Evolutionary conservation across 1,140 invertebrate species (phyloP), one percentile per base, ranked within the genome.

Genomic region (Drosophila funebris): DNA sequence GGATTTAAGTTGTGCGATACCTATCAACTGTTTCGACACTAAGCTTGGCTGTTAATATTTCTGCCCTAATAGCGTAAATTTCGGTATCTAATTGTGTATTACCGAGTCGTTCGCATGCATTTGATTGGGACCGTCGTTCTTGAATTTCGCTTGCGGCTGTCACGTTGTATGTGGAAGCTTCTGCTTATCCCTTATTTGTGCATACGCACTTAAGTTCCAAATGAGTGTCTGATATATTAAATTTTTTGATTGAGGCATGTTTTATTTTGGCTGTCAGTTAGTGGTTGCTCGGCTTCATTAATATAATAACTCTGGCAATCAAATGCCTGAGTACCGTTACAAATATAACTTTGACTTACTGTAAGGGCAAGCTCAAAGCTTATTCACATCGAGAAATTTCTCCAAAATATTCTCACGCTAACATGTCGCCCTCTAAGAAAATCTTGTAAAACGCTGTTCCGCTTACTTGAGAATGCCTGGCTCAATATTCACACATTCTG

Each of bases 41-140:
- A 36, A 57, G n/a, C 54, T 50, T 57, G 57, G 41, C 78, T 67
- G 29, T 13, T 20, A 62, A 76, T 61, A 48, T 84, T 73, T 74
- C 62, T 69, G 69, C 74, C 84, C 75, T 90, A 74, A 84, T 78
- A 87, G 74, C 62, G 50, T 78, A 74, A 24, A 68, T 74, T 53
- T 76, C 53, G 43, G 60, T 48, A 72, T 82, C 58, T 75, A 69
- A 85, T 81, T 85, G 62, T 69, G 48, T 53, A 61, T 36, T 62
- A 48, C 60, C 37, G 58, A 24, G 48, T 61, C 43, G 22, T 29
- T 78, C 44, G 79, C 71, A 90, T 75, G 77, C 81, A 73, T 68
- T 74, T 85, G 67, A 74, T 88, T 73, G 73, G 37, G 29, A 16
- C 16, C 43, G 48, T 22, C 43, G 56, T n/a, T 62, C 36, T 31